Evolutionary conservation across 2,888 invertebrate genomes (phyloP).

Genomic region (Brenthis hecate): DNA sequence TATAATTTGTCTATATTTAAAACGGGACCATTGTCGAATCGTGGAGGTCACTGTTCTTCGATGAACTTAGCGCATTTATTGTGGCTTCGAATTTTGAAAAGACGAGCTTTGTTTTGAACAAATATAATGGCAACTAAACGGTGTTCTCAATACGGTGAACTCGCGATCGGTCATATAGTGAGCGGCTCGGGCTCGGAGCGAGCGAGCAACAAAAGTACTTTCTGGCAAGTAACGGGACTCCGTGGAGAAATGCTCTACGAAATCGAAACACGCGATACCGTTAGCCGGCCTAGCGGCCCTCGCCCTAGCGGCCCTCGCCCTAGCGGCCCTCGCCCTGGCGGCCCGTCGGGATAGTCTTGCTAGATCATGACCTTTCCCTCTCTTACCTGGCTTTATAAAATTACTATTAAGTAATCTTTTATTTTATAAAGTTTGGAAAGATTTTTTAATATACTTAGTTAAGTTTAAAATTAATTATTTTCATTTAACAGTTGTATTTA

Average conservation of each 20-base stretch:
- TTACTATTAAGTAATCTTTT: neutral
- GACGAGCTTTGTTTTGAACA: slow-evolving; percentile 65
- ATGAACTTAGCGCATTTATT: slow-evolving; percentile 47
- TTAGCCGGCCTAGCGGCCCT: slow-evolving; percentile 77
- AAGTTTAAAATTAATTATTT: too few relatives aligned
- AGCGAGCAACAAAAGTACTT: slow-evolving; percentile 77
- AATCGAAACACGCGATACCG: slow-evolving; percentile 82
- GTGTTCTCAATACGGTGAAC: slow-evolving; percentile 74
- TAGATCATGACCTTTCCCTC: slow-evolving; percentile 55
- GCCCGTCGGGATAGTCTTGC: slow-evolving; percentile 69
- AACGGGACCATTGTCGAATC: slow-evolving; percentile 39
- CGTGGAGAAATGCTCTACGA: slow-evolving; percentile 82
- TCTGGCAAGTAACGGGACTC: slow-evolving; percentile 79
- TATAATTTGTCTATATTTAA: slow-evolving; percentile 40
- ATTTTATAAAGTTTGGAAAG: too few relatives aligned
- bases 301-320: slow-evolving; percentile 67
- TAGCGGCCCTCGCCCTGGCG: slow-evolving; percentile 72
- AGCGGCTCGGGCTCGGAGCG: slow-evolving; percentile 48
- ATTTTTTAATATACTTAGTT: too few relatives aligned
- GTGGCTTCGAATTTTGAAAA: slow-evolving; percentile 57
- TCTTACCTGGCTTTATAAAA: neutral
- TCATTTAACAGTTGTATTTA: too few relatives aligned
- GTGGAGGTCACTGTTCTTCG: slow-evolving; percentile 47
- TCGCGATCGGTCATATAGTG: slow-evolving; percentile 65
- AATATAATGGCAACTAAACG: slow-evolving; percentile 61